Evolutionary conservation across 2,888 invertebrate species (phyloP).

Genomic region (Hydrotaea cyrtoneurina): DNA sequence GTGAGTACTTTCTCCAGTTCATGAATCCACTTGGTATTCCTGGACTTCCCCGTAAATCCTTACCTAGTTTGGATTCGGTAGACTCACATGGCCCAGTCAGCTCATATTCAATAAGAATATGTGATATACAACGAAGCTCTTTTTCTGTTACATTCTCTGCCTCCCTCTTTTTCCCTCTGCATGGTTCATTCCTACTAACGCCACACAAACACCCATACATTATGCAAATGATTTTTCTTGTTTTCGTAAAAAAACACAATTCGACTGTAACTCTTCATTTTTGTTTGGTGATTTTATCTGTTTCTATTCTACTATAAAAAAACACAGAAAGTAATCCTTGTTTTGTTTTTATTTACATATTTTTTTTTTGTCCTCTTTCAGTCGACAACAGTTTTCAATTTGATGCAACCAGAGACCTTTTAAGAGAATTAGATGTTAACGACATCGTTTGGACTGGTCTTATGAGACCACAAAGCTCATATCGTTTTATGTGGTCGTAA

Average conservation of each 20-base stretch:
- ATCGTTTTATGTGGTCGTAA: slow-evolving; percentile 90
- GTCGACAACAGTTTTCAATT: slow-evolving; percentile 90
- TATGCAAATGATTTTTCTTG: slow-evolving; percentile 28
- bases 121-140: too few species aligned
- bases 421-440: slow-evolving; percentile 88
- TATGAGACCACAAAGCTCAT: slow-evolving; percentile 86
- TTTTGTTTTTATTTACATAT: slow-evolving; percentile 20
- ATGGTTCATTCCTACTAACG: background rate
- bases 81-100: too few species aligned
- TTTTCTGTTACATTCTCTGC: too few species aligned
- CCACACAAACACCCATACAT: background rate
- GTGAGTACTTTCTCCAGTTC: too few species aligned
- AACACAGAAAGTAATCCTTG: background rate
- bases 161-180: background rate
- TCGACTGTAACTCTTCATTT: slow-evolving; percentile 18
- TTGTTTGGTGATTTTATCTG: slow-evolving; percentile 3
- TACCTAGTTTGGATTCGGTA: too few species aligned
- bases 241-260: background rate
- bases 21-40: too few species aligned
- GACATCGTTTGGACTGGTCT: slow-evolving; percentile 91
- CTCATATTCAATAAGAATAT: too few species aligned
- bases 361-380: slow-evolving; percentile 79
- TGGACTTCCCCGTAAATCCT: too few species aligned
- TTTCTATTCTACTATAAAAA: background rate
- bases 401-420: slow-evolving; percentile 88